Evolutionary conservation across 2,113 vertebrate species (phyloP), one percentile per base, ranked within the genome.

Genomic region (Glaucidium brasilianum): DNA sequence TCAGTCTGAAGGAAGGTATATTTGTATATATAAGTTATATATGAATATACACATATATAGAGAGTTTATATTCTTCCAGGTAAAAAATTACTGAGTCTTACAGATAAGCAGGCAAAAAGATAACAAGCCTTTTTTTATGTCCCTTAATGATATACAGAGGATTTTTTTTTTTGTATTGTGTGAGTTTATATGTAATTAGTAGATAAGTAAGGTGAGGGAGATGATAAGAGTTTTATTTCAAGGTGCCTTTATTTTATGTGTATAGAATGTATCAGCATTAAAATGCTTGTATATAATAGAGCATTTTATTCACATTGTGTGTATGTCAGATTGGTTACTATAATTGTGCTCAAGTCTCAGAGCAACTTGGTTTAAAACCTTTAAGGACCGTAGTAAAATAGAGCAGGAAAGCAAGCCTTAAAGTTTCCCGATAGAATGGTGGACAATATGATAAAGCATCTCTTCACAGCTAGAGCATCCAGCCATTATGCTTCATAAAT

Each of bases 221-320:
- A 94, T 86, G 78, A 94, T 86, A 81, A 95, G 71, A 39, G 37
- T 86, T 97, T 96, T 95, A 88, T 90, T 96, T 94, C 86, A 72
- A 97, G 69, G 92, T 53, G 82, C 66, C 67, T 50, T 96, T 53
- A 63, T 94, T 94, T 94, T 49, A 74, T 72, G n/a, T 45, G 82
- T 56, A 39, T 73, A 64, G 71, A 91, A 77, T 76, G 49, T 50
- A 78, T 92, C 32, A 39, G 14, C 55, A 69, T 34, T 60, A 92
- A 86, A 95, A 92, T 45, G 34, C 37, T 67, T 92, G 47, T 41
- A 52, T 81, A 76, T 95, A 92, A 68, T 43, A 59, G 34, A 96
- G 78, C 22, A 32, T 90, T 95, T 93, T 87, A 90, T 93, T 94
- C 92, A 88, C 77, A 94, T 71, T 92, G 63, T 85, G 29, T 45